Evolutionary conservation across 2,888 invertebrate species (phyloP), one percentile per base, ranked within the genome.

Genomic region (Agapostemon virescens): DNA sequence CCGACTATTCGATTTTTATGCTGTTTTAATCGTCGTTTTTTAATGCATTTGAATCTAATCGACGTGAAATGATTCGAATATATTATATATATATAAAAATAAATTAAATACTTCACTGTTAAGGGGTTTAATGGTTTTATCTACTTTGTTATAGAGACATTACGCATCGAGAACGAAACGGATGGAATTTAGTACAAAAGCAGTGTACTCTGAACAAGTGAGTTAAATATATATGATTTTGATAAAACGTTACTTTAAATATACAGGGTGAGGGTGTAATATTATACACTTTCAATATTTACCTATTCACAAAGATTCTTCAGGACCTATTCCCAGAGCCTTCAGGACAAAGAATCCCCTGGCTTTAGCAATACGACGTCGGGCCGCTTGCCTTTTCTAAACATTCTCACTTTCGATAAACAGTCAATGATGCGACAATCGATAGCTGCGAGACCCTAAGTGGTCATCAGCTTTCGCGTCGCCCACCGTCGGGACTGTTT

Each of bases 181-280:
- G 77, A 23, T 85, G 84, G 75, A 84, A 79, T 70, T 71, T 85
- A 68, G 78, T 84, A 38, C 83, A 86, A 38, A 87, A 88, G 67
- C 83, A 88, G 36, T 84, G 69, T 73, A 84, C 82, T 26, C 77
- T 90, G 6, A 89, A 89, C 72, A 89, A 85, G 85, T 85, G 67
- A 85, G 83, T 80, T 17, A 45, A 55, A 68, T 58, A 42, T 36
- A 11, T 15, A n/a, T 58, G 36, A 11, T 63, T 20, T 30, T 61
- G 17, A 36, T 52, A 1, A 52, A 52, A 52, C 52, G 13, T 23
- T 52, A 23, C 23, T 52, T 52, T 23, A 11, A 23, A 52, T 23
- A 23, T 23, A 23, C 23, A 52, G 23, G 3, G 3, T 23, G 11
- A 49, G 7, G n/a, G n/a, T n/a, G n/a, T n/a, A n/a, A n/a, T n/a